These are phyloP conservation scores for Phalacrocorax aristotelis DNA, from an alignment of 2,113 vertebrate genomes.

Conservation along the genomic window DNA sequence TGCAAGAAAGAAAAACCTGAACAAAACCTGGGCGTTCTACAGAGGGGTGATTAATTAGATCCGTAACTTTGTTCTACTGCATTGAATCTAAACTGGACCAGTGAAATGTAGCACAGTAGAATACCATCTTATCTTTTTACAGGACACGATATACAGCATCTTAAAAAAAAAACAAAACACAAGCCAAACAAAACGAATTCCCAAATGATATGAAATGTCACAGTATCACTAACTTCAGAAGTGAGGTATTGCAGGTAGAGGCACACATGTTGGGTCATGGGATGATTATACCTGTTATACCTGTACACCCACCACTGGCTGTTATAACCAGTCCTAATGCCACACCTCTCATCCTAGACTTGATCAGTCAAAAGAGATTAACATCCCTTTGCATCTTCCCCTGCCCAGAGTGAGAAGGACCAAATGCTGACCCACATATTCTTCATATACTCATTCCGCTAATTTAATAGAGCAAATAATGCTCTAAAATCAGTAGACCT, in stretches of 20 bases:
- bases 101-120: background rate
- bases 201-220: background rate
- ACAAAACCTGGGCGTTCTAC: background rate
- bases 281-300: background rate
- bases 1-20: background rate
- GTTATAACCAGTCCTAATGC: background rate
- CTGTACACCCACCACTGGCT: background rate
- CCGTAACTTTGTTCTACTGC: background rate
- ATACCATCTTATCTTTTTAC: background rate
- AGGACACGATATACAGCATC: background rate
- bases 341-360: background rate
- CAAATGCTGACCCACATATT: background rate
- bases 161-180: background rate
- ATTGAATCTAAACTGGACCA: background rate
- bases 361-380: background rate
- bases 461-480: background rate
- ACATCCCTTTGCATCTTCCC: background rate
- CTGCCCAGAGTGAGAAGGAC: background rate
- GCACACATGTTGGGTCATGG: fast-evolving
- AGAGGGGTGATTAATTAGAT: background rate
- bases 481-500: background rate
- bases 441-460: background rate
- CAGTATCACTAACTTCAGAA: background rate
- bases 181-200: background rate
- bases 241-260: background rate